Conservation (phyloP, 2,888 invertebrate genomes). For the Desoria tigrina region DNA sequence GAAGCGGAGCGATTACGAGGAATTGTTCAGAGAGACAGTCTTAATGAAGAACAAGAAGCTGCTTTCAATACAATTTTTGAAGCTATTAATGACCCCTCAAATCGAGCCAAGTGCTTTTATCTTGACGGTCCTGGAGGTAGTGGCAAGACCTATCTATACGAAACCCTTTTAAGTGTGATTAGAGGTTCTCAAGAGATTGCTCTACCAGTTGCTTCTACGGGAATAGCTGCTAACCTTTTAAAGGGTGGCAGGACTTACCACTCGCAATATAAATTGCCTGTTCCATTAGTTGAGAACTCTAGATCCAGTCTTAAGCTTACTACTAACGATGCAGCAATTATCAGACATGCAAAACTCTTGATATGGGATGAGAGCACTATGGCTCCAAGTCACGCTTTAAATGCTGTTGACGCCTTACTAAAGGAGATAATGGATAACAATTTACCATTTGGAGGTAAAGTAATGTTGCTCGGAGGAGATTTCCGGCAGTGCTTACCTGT, state of each 20-base stretch:
- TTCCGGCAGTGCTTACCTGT: conserved; percentile 46
- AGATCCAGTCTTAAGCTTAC: conserved; percentile 18
- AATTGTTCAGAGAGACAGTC: not conserved
- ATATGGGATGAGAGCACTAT: conserved; percentile 33
- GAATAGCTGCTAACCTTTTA: conserved; percentile 55
- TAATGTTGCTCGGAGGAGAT: conserved; percentile 42
- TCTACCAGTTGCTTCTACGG: conserved; percentile 54
- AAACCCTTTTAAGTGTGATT: conserved; percentile 44
- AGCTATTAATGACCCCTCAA: not conserved
- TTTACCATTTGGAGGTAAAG: conserved; percentile 37
- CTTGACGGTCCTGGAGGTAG: conserved; percentile 58
- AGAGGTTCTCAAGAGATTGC: conserved; percentile 38
- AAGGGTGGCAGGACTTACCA: conserved; percentile 56
- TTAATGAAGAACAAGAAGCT: conserved; percentile 20
- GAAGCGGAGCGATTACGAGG: not conserved
- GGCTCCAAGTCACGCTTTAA: conserved; percentile 19
- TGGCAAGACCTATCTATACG: conserved; percentile 57
- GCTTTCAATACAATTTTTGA: conserved; percentile 18
- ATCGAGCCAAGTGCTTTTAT: conserved; percentile 48
- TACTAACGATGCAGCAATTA: conserved; percentile 1
- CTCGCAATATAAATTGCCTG: conserved; percentile 54
- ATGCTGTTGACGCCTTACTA: conserved; percentile 26
- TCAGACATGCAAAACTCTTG: conserved; percentile 16
- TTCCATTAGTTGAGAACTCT: conserved; percentile 17
- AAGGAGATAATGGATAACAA: conserved; percentile 24